A percentile compares a stretch with the other conserved stretches of the same genome.
Evolutionary conservation across 2,888 invertebrate species (phyloP).

Genomic region (Alsophila aescularia): DNA sequence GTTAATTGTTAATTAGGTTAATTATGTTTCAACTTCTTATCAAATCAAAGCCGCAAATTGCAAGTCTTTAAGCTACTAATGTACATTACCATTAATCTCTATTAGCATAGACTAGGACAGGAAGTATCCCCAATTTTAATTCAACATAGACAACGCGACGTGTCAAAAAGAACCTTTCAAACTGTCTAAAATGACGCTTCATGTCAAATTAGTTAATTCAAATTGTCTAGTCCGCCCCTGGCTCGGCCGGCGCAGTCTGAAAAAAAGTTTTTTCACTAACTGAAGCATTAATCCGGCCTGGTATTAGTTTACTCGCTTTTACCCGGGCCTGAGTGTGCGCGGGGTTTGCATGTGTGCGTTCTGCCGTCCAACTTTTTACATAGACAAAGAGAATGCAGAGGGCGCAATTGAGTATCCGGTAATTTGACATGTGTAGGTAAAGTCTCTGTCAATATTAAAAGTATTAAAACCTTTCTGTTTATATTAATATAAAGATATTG

Average conservation of each 20-base stretch:
- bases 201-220: conserved; percentile 36
- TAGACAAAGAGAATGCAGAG: conserved; percentile 67
- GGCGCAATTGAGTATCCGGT: conserved; percentile 29
- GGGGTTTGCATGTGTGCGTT: conserved; percentile 63
- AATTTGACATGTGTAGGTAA: not conserved
- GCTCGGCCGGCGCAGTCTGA: conserved; percentile 80
- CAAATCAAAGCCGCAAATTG: too few relatives aligned
- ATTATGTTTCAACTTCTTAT: too few relatives aligned
- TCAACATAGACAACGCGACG: not conserved
- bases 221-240: conserved; percentile 69
- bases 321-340: conserved; percentile 68
- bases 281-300: conserved; percentile 84
- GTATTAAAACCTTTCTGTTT: not conserved
- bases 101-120: not conserved
- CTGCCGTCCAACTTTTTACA: conserved; percentile 77
- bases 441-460: not conserved
- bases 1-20: too few relatives aligned
- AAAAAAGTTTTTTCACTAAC: conserved; percentile 85
- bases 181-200: conserved; percentile 17
- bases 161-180: conserved; percentile 14
- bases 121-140: not conserved
- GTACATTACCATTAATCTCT: too few relatives aligned
- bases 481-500: not conserved
- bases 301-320: conserved; percentile 84
- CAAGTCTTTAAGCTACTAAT: too few relatives aligned